Evolutionary conservation across 37 sponge, comb jelly and placozoan species (phyloP).

Genomic region (Eunapius fragilis): DNA sequence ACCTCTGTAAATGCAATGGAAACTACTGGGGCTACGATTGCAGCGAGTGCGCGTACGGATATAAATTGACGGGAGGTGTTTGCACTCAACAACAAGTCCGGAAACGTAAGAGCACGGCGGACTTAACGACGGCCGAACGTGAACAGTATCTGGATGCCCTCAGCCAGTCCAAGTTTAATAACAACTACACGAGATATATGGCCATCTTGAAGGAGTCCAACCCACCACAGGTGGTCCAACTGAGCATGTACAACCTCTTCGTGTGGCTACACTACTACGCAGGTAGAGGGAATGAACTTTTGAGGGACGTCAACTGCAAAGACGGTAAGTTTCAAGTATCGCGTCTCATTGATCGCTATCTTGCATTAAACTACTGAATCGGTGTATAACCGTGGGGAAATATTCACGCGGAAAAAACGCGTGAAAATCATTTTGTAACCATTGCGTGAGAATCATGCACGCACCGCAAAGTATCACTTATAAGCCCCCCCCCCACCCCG

Average conservation of each 20-base stretch:
- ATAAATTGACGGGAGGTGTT: conserved; percentile 21
- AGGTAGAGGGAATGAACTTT: conserved; percentile 27
- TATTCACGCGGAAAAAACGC: too few species aligned
- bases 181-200: conserved; percentile 35
- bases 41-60: conserved; percentile 55
- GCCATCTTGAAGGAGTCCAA: conserved; percentile 37
- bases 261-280: conserved; percentile 67
- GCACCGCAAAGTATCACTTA: too few species aligned
- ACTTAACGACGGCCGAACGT: conserved; percentile 37
- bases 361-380: too few species aligned
- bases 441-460: too few species aligned
- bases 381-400: too few species aligned
- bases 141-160: conserved; percentile 22
- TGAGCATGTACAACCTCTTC: conserved; percentile 40
- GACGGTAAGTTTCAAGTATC: background rate
- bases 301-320: background rate
- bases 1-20: conserved; percentile 52
- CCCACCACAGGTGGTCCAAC: conserved; percentile 20
- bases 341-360: too few species aligned
- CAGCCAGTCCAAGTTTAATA: conserved; percentile 9
- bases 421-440: too few species aligned
- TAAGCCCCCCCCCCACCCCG: too few species aligned
- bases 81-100: conserved; percentile 37
- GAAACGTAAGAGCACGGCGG: conserved; percentile 23
- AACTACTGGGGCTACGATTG: conserved; percentile 63